Base-by-base conservation (phyloP, 1,140 invertebrate species). In the Metopolophium dirhodum region DNA sequence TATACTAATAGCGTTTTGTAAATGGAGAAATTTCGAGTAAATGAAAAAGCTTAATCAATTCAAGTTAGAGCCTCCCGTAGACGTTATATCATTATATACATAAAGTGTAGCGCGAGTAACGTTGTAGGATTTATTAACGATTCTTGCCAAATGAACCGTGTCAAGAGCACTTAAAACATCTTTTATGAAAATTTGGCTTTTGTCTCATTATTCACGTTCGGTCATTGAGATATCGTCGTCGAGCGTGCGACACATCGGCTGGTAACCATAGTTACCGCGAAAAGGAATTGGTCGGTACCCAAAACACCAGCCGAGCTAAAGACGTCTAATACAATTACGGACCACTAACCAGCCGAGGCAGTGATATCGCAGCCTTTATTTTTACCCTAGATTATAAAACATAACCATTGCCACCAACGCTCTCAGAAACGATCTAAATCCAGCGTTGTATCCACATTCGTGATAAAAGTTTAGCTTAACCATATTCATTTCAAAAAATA, bases 61-160 rank as follows among this genome's bases (percentile, higher is more conserved):
- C 85, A n/a, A 87, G 26, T 49, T 87, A 45, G 1, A 87, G 85
- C 9, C 18, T 45, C 41, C 30, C 18, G 41, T 87, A 87, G 11
- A 87, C 45, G 30, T 87, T 45, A 87, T 87, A 87, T 87, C 45
- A 30, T 47, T 88, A 51, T 88, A 51, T 7, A 35, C 51, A 89
- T 54, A 37, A 35, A 37, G n/a, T 11, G 9, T 87, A 30, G 45
- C 11, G 8, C 49, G 35, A n/a, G n/a, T 89, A n/a, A 54, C 20
- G 87, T 54, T 35, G 47, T 88, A 35, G 49, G 87, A 89, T 23
- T 89, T 89, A 37, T 89, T 54, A 88, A 89, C 87, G 87, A 54
- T 54, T 89, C 49, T 35, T 89, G 87, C 87, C 41, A 89, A 89
- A 89, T 89, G 87, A 89, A 89, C 87, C 87, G 87, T 54, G 87